Evolutionary conservation across 2,113 vertebrate genomes (phyloP).

Genomic region (Entomyzon cyanotis): DNA sequence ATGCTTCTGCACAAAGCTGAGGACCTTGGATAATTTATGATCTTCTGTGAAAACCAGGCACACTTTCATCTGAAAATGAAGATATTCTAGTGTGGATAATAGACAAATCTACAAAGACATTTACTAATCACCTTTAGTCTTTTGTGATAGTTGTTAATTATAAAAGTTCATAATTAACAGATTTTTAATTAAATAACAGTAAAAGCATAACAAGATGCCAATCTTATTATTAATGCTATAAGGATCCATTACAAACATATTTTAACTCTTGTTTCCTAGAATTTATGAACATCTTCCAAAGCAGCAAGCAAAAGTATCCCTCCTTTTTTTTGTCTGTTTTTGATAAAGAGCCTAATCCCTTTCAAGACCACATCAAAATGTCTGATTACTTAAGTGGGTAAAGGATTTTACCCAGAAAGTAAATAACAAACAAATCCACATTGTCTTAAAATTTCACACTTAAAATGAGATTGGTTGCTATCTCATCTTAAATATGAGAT

Average conservation of each 20-base stretch:
- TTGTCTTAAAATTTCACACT: neutral
- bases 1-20: neutral
- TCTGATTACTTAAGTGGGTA: neutral
- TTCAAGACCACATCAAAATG: neutral
- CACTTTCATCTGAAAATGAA: neutral
- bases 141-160: neutral
- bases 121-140: neutral
- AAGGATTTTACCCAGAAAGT: neutral
- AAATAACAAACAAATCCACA: neutral
- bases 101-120: neutral
- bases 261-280: neutral
- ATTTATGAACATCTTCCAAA: neutral
- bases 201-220: neutral
- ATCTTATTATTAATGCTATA: neutral
- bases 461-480: neutral
- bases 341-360: neutral
- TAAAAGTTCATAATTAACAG: neutral
- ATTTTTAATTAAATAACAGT: neutral
- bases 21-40: slow-evolving; percentile 15
- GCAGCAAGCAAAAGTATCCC: neutral
- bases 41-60: neutral
- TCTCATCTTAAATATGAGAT: too few species aligned
- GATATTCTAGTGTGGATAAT: neutral
- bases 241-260: neutral
- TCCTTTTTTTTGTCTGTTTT: neutral